Base-by-base conservation (phyloP, 2,797 vertebrate species). In the Danio albolineatus region DNA sequence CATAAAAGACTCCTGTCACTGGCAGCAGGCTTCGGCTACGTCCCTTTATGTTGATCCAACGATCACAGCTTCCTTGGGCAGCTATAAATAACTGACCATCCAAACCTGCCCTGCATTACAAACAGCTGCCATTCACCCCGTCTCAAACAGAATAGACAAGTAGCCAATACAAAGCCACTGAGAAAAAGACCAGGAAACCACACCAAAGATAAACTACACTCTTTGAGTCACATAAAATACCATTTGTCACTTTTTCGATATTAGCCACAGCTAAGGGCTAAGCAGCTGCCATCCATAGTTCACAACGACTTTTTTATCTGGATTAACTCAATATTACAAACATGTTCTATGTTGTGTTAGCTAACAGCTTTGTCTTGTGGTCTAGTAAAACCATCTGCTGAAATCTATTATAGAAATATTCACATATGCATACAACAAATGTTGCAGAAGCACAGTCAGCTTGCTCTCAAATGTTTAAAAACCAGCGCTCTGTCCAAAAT, bases 21-120 rank as follows among this genome's bases (percentile, higher is more conserved):
- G 7, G 43, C 83, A 65, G 73, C 67, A 78, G 69, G 62, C 59
- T 57, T 41, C 13, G 0, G 17, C 78, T 73, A 10, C 73, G 85
- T 62, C 66, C 70, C 80, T 85, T 78, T 56, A 81, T 85, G 85
- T 83, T 82, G 80, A 85, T 86, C 83, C 79, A 85, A 85, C 80
- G 78, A 89, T 86, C 70, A 82, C 76, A 77, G 85, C 57, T 87
- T 89, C 87, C 71, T 78, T 62, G 69, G 80, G 69, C 1, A 17
- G 83, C 89, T 93, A 92, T 92, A 89, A 91, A 92, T 92, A 93
- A 90, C 76, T 71, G 10, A 85, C 90, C 87, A 89, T 91, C 92
- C 90, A 90, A 84, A 82, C 78, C 61, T 87, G 86, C 85, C 85
- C 81, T 84, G 85, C 84, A 85, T 89, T 85, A 83, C 82, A 76